Evolutionary conservation across 2,797 vertebrate genomes (phyloP).

Genomic region (Hyperoplus immaculatus): DNA sequence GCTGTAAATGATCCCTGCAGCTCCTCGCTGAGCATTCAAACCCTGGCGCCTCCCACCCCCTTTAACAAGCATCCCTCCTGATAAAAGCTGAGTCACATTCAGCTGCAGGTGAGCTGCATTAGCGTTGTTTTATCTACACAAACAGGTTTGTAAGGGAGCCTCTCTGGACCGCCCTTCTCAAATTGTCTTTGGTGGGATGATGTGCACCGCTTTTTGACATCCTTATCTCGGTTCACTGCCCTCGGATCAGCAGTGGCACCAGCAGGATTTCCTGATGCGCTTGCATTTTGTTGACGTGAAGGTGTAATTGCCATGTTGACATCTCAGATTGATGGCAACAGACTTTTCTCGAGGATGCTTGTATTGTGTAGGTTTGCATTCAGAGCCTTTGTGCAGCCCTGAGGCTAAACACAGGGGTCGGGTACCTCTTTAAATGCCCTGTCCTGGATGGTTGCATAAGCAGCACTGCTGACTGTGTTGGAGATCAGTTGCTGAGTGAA

Average conservation of each 20-base stretch:
- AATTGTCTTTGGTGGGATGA: constrained; percentile 56
- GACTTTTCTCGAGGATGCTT: constrained; percentile 31
- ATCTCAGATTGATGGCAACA: constrained; percentile 42
- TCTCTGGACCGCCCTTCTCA: constrained; percentile 54
- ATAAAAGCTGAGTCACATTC: constrained; percentile 80
- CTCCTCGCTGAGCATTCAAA: constrained; percentile 67
- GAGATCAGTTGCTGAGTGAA: constrained; percentile 42
- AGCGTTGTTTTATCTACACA: constrained; percentile 76
- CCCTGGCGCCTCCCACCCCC: constrained; percentile 46
- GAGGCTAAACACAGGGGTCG: constrained; percentile 24
- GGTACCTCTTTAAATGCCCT: constrained; percentile 47
- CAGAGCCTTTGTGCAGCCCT: constrained; percentile 39
- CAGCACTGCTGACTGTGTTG: constrained; percentile 44
- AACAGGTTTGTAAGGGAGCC: constrained; percentile 71
- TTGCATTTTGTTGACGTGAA: constrained; percentile 53
- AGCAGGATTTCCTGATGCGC: constrained; percentile 58
- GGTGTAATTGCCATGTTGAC: constrained; percentile 37
- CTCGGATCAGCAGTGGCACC: constrained; percentile 54
- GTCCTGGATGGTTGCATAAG: constrained; percentile 42
- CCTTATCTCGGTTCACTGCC: constrained; percentile 62
- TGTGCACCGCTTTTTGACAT: constrained; percentile 55
- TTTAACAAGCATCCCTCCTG: constrained; percentile 66
- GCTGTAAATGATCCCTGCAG: constrained; percentile 75
- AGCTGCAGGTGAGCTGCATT: constrained; percentile 74
- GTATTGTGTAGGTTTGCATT: constrained; percentile 43